These are phyloP conservation scores for Rhizoglyphus robini DNA, from an alignment of 1,140 invertebrate species.

Conservation along the genomic window DNA sequence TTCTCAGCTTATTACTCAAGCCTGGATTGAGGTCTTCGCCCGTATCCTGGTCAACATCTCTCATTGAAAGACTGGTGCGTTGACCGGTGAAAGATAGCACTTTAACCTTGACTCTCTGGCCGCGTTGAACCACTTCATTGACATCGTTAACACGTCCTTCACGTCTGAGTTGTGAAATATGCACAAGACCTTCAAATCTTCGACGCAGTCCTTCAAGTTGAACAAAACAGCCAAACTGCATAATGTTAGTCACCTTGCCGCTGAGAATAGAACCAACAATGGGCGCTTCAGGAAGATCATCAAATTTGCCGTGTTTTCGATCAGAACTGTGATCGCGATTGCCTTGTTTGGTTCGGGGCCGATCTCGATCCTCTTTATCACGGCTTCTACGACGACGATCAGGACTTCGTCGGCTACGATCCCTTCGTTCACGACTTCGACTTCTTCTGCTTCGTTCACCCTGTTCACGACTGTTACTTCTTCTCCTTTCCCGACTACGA, in stretches of 20 bases:
- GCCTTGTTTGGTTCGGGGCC: background rate
- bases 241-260: slow-evolving; percentile 87
- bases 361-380: background rate
- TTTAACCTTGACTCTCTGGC: slow-evolving; percentile 85
- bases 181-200: slow-evolving; percentile 87
- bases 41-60: slow-evolving; percentile 89
- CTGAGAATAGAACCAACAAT: slow-evolving; percentile 53
- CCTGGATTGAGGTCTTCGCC: slow-evolving; percentile 87
- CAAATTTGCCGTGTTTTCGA: slow-evolving; percentile 1
- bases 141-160: slow-evolving; percentile 90
- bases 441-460: slow-evolving; percentile 26
- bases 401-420: background rate
- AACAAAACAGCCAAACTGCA: slow-evolving; percentile 95
- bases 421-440: slow-evolving; percentile 32
- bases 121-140: slow-evolving; percentile 77
- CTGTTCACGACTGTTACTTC: slow-evolving; percentile 18
- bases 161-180: slow-evolving; percentile 84
- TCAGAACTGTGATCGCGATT: background rate
- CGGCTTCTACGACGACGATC: slow-evolving; percentile 24
- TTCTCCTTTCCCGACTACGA: slow-evolving; percentile 24
- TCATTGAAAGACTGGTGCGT: slow-evolving; percentile 93
- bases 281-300: slow-evolving; percentile 25
- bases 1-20: slow-evolving; percentile 26
- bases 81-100: slow-evolving; percentile 76
- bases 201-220: slow-evolving; percentile 73